phyloP scores from a whole-genome alignment of 2,888 invertebrate species.

The Aspidapion aeneum region DNA sequence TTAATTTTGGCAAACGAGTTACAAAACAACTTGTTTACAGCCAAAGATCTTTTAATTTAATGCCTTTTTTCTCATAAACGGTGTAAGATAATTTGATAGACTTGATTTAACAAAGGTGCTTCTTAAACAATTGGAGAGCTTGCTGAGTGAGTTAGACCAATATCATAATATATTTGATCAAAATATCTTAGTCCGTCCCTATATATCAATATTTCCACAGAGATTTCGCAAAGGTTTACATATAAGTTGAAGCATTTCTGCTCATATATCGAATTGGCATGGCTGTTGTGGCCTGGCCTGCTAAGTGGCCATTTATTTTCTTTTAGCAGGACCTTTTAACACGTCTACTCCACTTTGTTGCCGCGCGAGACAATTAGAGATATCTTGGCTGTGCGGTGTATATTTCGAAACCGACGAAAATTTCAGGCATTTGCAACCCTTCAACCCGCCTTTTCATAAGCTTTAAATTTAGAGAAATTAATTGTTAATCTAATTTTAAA shows the following conservation, averaged over 20 bases:
- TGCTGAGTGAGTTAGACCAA: too few relatives aligned
- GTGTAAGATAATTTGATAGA: too few relatives aligned
- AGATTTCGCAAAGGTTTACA: conserved; percentile 20
- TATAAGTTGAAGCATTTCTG: conserved; percentile 18
- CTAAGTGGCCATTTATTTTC: conserved; percentile 49
- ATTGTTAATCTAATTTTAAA: too few relatives aligned
- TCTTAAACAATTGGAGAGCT: too few relatives aligned
- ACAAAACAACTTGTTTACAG: too few relatives aligned
- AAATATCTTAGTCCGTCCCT: conserved; percentile 12
- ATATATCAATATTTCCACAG: conserved; percentile 9
- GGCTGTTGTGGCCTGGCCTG: conserved; percentile 43
- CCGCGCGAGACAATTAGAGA: conserved; percentile 34
- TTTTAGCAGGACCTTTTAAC: conserved; percentile 45
- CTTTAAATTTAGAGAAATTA: too few relatives aligned
- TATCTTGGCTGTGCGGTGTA: neutral
- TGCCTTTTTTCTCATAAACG: too few relatives aligned
- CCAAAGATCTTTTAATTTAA: too few relatives aligned
- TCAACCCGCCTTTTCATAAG: too few relatives aligned
- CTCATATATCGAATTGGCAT: conserved; percentile 37
- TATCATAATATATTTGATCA: too few relatives aligned
- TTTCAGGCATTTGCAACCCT: conserved; percentile 11
- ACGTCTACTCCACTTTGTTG: conserved; percentile 45
- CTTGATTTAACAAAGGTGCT: too few relatives aligned
- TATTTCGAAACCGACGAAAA: conserved; percentile 16
- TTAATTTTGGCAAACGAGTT: too few relatives aligned